A percentile compares a stretch with the other conserved stretches of the same genome.
Evolutionary conservation across 2,888 invertebrate genomes (phyloP).

Genomic region (Vanessa cardui): DNA sequence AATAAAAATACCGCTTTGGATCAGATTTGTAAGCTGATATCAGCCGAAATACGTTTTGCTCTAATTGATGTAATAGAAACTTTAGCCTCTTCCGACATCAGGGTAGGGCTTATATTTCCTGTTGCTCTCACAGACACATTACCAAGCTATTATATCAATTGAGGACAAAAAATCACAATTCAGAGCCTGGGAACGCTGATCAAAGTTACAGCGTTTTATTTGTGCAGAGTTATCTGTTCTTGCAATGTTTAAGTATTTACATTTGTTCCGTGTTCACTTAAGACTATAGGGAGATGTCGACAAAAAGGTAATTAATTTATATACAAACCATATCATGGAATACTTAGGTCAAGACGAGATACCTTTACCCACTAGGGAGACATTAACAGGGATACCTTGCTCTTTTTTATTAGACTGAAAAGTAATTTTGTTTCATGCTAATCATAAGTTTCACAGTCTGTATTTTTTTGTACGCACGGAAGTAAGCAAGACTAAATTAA

Average conservation of each 20-base stretch:
- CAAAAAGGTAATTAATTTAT: background rate
- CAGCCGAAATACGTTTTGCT: slow-evolving; percentile 44
- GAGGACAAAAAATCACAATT: slow-evolving; percentile 71
- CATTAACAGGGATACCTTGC: too few relatives aligned
- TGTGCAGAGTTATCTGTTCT: slow-evolving; percentile 37
- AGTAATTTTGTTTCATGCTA: too few relatives aligned
- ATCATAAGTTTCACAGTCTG: too few relatives aligned
- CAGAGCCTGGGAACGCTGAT: slow-evolving; percentile 61
- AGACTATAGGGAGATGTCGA: background rate
- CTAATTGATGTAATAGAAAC: slow-evolving; percentile 83
- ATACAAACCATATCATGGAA: too few relatives aligned
- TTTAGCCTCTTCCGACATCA: slow-evolving; percentile 88
- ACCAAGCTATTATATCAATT: slow-evolving; percentile 64
- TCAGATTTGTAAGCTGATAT: slow-evolving; percentile 13
- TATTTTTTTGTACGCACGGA: too few relatives aligned
- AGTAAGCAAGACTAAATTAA: too few relatives aligned
- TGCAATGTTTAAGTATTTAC: slow-evolving; percentile 20
- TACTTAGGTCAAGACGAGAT: too few relatives aligned
- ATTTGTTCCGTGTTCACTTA: slow-evolving; percentile 14
- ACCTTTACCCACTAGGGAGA: too few relatives aligned
- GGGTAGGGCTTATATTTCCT: slow-evolving; percentile 86
- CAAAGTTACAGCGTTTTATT: slow-evolving; percentile 45
- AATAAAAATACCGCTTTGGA: slow-evolving; percentile 6
- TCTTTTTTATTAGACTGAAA: too few relatives aligned
- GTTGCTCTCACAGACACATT: slow-evolving; percentile 85